Evolutionary conservation across 2,113 vertebrate genomes (phyloP), one percentile per base, ranked within the genome.

Genomic region (Alouatta palliata): DNA sequence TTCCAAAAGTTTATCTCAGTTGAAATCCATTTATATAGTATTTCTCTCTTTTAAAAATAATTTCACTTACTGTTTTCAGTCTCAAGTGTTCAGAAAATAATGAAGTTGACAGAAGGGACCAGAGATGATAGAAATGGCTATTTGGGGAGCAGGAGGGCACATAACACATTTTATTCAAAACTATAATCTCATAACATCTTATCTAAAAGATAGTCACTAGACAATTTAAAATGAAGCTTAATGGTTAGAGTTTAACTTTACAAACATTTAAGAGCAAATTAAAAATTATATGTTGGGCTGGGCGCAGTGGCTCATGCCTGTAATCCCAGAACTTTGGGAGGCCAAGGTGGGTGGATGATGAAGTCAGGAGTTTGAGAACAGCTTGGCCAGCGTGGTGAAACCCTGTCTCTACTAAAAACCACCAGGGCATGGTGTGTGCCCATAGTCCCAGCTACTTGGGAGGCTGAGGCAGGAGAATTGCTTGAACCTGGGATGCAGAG

Each of bases 231-330:
- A 45, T 84, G 2, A 87, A 17, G 0, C 17, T 37, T 93, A 79
- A 37, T 6, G 43, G 8, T 95, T 90, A 89, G n/a, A 66, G 4
- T 79, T 88, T 82, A 96, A 86, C 5, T 10, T 96, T 2, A 64
- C 19, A 94, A 87, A 90, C 14, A 92, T 66, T 82, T 92, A 95
- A 66, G 2, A 66, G 49, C 32, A 95, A 87, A 84, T 82, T 71
- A n/a, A 96, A 79, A 27, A 71, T 83, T 79, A 8, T 75, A 54
- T 88, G 47, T 89, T 90, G 20, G 6, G 6, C 27, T 14, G 61
- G 61, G 27, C 1, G 5, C 27, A 32, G 61, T 32, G 61, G 61
- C 61, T 64, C 27, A 32, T 13, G 12, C 27, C 61, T 30, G 27
- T 64, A 14, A 64, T 64, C 61, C 27, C 61, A 64, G 12, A 12